Evolutionary conservation across 2,888 invertebrate genomes (phyloP).

Genomic region (Caenorhabditis sp.): DNA sequence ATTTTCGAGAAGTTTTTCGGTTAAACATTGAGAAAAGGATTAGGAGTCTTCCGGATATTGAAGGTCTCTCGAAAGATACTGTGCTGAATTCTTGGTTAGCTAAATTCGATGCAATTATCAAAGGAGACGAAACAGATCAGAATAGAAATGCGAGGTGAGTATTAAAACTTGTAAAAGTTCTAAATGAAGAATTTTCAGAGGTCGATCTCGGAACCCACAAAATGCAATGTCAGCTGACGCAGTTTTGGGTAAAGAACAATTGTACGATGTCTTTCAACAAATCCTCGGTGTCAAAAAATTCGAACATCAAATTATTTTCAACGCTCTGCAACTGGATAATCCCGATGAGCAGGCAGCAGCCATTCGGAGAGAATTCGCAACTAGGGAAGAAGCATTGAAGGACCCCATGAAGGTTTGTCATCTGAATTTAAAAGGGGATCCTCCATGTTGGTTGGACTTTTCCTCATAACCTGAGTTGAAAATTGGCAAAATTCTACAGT

Average conservation of each 20-base stretch:
- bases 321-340: slow-evolving; percentile 98
- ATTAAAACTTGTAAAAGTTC: no score
- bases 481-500: no score
- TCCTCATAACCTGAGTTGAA: no score
- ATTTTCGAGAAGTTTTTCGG: slow-evolving; percentile 95
- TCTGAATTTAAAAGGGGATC: background rate
- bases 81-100: slow-evolving; percentile 99
- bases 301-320: slow-evolving; percentile 98
- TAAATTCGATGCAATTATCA: slow-evolving; percentile 97
- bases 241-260: slow-evolving; percentile 96
- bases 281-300: slow-evolving; percentile 99
- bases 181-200: slow-evolving; percentile 32
- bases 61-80: slow-evolving; percentile 96
- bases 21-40: slow-evolving; percentile 98
- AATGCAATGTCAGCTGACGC: slow-evolving; percentile 77
- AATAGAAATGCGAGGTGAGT: slow-evolving; percentile 73
- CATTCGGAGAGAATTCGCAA: slow-evolving; percentile 97
- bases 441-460: no score
- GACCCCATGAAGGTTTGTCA: slow-evolving; percentile 95
- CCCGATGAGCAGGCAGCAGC: slow-evolving; percentile 99
- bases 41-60: slow-evolving; percentile 97
- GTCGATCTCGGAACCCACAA: slow-evolving; percentile 61
- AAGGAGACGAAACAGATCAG: slow-evolving; percentile 85
- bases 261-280: slow-evolving; percentile 99
- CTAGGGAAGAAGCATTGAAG: slow-evolving; percentile 95